phyloP scores from a whole-genome alignment of 1,140 invertebrate species.

The Drosophila kepulauana region DNA sequence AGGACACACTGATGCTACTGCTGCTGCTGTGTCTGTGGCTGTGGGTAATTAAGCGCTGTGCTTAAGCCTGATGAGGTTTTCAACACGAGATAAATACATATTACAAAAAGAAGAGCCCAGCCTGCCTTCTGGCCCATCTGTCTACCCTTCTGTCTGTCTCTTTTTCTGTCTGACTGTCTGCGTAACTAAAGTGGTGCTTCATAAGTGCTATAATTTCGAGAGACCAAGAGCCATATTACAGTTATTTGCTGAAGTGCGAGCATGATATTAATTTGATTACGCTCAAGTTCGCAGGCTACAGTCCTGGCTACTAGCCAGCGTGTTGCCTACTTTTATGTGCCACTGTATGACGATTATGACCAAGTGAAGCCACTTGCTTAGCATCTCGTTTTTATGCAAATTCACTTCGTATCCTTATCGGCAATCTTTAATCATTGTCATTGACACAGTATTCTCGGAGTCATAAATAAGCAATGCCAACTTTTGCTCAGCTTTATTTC shows the following conservation, averaged over 20 bases:
- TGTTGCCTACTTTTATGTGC: conserved; percentile 55
- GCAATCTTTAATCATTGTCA: neutral
- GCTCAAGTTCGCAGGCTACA: conserved; percentile 19
- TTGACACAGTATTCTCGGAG: conserved; percentile 1
- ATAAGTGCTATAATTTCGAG: conserved; percentile 61
- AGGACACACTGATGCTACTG: conserved; percentile 21
- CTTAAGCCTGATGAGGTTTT: conserved; percentile 80
- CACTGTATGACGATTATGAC: conserved; percentile 41
- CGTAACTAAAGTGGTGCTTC: conserved; percentile 20
- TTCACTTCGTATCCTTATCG: neutral
- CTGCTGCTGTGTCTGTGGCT: conserved; percentile 18
- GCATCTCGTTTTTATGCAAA: conserved; percentile 9
- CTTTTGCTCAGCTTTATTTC: neutral
- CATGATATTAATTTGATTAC: conserved; percentile 76
- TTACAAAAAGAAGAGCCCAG: conserved; percentile 44
- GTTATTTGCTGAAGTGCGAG: conserved; percentile 56
- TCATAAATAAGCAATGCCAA: conserved; percentile 5
- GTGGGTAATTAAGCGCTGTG: conserved; percentile 71
- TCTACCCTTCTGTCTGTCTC: conserved; percentile 18
- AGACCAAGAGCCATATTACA: conserved; percentile 39
- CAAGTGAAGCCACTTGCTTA: neutral
- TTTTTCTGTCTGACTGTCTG: conserved; percentile 15
- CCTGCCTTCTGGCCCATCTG: conserved; percentile 11
- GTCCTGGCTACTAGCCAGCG: neutral
- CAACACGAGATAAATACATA: conserved; percentile 76